These are phyloP conservation scores for Trachymyrmex septentrionalis DNA, from an alignment of 1,140 invertebrate species.

Conservation along the genomic window DNA sequence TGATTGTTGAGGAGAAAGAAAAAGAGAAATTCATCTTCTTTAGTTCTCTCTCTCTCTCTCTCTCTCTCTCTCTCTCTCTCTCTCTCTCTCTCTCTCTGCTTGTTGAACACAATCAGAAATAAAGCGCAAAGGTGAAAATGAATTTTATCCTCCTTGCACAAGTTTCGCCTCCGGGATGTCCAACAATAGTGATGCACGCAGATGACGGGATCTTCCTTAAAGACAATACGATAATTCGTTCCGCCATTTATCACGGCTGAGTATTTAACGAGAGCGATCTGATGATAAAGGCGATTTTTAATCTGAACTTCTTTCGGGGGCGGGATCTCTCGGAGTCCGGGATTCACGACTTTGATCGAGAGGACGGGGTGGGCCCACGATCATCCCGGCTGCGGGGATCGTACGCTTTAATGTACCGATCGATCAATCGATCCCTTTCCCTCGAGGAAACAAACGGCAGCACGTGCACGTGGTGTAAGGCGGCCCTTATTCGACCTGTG, in stretches of 20 bases:
- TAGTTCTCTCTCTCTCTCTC: too few species aligned
- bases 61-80: too few species aligned
- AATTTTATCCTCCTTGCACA: constrained; percentile 21
- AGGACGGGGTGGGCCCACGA: constrained; percentile 41
- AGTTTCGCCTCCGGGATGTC: background rate
- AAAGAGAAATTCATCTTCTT: background rate
- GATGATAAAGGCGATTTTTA: constrained; percentile 59
- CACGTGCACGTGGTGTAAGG: constrained; percentile 51
- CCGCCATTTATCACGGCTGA: constrained; percentile 58
- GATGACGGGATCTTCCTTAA: constrained; percentile 39
- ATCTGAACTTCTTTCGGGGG: constrained; percentile 46
- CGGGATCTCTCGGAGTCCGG: constrained; percentile 36
- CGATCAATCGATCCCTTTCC: constrained; percentile 71
- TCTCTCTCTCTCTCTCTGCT: too few species aligned
- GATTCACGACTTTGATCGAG: constrained; percentile 67
- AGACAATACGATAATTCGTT: constrained; percentile 62
- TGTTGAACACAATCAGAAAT: background rate
- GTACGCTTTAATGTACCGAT: constrained; percentile 68
- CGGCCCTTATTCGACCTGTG: background rate
- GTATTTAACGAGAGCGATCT: constrained; percentile 62
- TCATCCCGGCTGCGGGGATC: constrained; percentile 59
- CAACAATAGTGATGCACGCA: background rate
- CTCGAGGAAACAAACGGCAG: constrained; percentile 51
- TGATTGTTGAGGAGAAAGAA: background rate
- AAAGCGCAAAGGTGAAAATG: constrained; percentile 44